phyloP scores from a whole-genome alignment of 2,888 invertebrate species.

The Macrosoma leucophasiata region DNA sequence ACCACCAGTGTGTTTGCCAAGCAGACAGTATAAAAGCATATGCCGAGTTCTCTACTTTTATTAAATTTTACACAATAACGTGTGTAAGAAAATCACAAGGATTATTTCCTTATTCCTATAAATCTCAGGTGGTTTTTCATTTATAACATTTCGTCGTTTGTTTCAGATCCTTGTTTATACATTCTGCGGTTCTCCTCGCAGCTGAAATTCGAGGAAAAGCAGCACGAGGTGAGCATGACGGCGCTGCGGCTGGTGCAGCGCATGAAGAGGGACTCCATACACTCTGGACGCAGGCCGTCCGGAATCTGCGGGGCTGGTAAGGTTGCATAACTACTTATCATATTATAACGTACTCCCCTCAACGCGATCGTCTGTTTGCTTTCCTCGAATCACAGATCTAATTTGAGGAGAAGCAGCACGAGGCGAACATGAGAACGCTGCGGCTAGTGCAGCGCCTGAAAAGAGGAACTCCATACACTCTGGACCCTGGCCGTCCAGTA shows the following conservation, averaged over 20 bases:
- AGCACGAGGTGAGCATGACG: slow-evolving; percentile 96
- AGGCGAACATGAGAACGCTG: slow-evolving; percentile 95
- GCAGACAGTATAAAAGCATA: too few species aligned
- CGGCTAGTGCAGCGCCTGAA: slow-evolving; percentile 98
- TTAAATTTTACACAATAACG: too few species aligned
- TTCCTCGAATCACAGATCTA: slow-evolving; percentile 94
- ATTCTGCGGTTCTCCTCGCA: slow-evolving; percentile 96
- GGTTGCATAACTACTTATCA: too few species aligned
- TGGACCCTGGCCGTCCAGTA: slow-evolving; percentile 95
- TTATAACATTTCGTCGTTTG: too few species aligned
- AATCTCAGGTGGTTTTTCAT: too few species aligned
- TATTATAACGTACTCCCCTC: too few species aligned
- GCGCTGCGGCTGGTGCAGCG: slow-evolving; percentile 95
- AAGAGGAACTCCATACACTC: slow-evolving; percentile 97
- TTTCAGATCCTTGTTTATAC: slow-evolving; percentile 95
- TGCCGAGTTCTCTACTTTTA: too few species aligned
- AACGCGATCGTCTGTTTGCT: too few species aligned
- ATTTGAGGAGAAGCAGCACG: slow-evolving; percentile 93
- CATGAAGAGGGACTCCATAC: slow-evolving; percentile 99
- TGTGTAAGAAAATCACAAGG: too few species aligned
- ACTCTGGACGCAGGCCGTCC: slow-evolving; percentile 96
- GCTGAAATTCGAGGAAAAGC: slow-evolving; percentile 92
- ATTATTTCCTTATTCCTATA: too few species aligned
- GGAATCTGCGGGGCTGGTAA: slow-evolving; percentile 98
- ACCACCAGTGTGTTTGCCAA: too few species aligned